Base-by-base conservation (phyloP, 1,140 invertebrate species). In the Ceratina australensis region DNA sequence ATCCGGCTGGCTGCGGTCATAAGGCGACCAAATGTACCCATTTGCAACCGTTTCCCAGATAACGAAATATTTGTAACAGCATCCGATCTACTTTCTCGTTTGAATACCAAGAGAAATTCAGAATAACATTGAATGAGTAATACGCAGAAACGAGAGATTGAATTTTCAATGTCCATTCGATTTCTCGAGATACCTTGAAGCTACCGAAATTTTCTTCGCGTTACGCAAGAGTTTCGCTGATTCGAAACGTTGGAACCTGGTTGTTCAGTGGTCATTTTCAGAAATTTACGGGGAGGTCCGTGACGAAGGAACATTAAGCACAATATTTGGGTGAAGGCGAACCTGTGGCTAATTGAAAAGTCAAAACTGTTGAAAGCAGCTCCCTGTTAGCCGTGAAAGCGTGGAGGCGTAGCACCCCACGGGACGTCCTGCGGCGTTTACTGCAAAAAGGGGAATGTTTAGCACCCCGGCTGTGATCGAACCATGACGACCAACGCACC, bases 281-380 rank as follows among this genome's bases (percentile, higher is more conserved):
- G 2, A 74, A 68, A 72, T 73, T 61, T 0, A 49, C 1, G 1
- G 22, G 16, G n/a, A 10, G 56, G 16, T 61, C 68, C 78, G 79
- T 87, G 82, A 87, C 89, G 81, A 87, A 88, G 54, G 33, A 10
- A 50, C 42, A 64, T 80, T 74, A 78, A 81, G 86, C 84, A 87
- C 88, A 90, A 89, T 90, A 90, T 91, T 91, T 91, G 77, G 90
- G 87, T 88, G 90, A 90, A 89, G 87, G 86, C 81, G 68, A 88
- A 64, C 83, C 90, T 90, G 90, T 90, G 89, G 90, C 88, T 89
- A 90, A 91, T 91, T 90, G 89, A 91, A 89, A 88, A 90, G 89
- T 90, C 88, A 90, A 89, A 90, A 89, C 88, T 90, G 57, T 16
- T 73, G 69, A 75, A 72, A 73, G 47, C 50, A 65, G 72, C 73